Evolutionary conservation across 2,797 vertebrate genomes (phyloP).

Genomic region (Sphenodon punctatus): DNA sequence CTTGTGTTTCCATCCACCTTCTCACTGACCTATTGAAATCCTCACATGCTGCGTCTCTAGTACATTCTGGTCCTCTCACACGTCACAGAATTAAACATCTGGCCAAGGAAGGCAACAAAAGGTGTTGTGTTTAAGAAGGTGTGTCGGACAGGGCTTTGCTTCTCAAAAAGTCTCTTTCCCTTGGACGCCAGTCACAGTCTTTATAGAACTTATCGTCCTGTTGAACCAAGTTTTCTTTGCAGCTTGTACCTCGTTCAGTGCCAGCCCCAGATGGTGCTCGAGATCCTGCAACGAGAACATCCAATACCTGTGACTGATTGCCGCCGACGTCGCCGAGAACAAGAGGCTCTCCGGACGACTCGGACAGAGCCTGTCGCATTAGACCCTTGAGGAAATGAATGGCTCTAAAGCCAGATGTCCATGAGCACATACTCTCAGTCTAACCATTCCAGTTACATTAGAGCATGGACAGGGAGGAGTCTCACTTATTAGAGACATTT

Average conservation of each 20-base stretch:
- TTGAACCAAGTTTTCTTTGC: constrained; percentile 99
- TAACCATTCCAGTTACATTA: too few relatives aligned
- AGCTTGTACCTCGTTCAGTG: constrained; percentile 95
- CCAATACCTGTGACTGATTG: too few relatives aligned
- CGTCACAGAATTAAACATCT: constrained; percentile 77
- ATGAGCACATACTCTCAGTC: too few relatives aligned
- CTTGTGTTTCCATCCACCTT: constrained; percentile 63
- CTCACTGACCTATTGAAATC: constrained; percentile 74
- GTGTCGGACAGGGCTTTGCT: constrained; percentile 55
- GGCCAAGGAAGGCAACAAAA: constrained; percentile 79
- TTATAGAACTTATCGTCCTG: constrained; percentile 97
- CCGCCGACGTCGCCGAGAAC: too few relatives aligned
- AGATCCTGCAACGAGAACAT: constrained; percentile 82
- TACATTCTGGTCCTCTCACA: constrained; percentile 80
- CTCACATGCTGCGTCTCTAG: constrained; percentile 75
- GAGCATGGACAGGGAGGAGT: too few relatives aligned
- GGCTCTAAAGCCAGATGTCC: too few relatives aligned
- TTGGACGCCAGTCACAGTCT: constrained; percentile 96
- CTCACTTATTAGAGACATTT: too few relatives aligned
- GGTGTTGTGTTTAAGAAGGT: constrained; percentile 74
- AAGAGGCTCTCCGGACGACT: too few relatives aligned
- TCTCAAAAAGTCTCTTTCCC: constrained; percentile 96
- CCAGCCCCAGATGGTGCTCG: constrained; percentile 95
- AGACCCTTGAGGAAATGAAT: too few relatives aligned
- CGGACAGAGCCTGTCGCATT: too few relatives aligned